Conservation (phyloP, 2,797 vertebrate species). For the Spondyliosoma cantharus region DNA sequence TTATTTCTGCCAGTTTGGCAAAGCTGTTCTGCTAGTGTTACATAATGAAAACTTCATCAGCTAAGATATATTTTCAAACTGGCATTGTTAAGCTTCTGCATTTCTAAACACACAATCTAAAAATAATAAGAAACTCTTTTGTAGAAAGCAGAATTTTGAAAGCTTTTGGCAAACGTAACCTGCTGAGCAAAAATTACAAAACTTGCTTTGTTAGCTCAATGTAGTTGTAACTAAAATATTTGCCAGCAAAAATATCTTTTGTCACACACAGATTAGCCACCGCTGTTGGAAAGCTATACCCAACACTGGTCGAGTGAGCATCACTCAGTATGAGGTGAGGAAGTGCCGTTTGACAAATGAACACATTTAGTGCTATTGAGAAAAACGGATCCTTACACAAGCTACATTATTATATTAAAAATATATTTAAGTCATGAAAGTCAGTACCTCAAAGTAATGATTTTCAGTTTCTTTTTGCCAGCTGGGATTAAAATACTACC, state of each 20-base stretch:
- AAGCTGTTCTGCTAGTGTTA: conserved; percentile 47
- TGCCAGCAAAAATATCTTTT: conserved; percentile 84
- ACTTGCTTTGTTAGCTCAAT: conserved; percentile 70
- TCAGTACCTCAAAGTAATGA: conserved; percentile 8
- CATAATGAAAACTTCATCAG: conserved; percentile 33
- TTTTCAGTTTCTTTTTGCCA: conserved; percentile 38
- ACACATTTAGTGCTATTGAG: conserved; percentile 64
- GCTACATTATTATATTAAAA: conserved; percentile 47
- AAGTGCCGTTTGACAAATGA: conserved; percentile 80
- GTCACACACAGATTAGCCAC: conserved; percentile 85
- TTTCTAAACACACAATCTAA: conserved; percentile 30
- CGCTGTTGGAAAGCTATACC: conserved; percentile 84
- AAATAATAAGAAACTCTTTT: conserved; percentile 1
- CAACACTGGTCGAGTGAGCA: conserved; percentile 82
- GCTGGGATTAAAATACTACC: conserved; percentile 35
- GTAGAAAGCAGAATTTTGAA: conserved; percentile 29
- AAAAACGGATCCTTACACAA: conserved; percentile 57
- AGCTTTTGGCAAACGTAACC: conserved; percentile 49
- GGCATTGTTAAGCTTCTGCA: conserved; percentile 32
- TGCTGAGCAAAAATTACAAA: conserved; percentile 45
- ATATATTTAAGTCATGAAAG: conserved; percentile 27
- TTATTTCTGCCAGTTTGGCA: conserved; percentile 25
- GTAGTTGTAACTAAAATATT: conserved; percentile 79
- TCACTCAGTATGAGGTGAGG: conserved; percentile 84
- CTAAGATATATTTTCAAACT: conserved; percentile 53